A percentile compares a stretch with the other conserved stretches of the same genome.
These are phyloP conservation scores for Zaprionus nigranus DNA, from an alignment of 1,140 invertebrate species.

Conservation along the genomic window DNA sequence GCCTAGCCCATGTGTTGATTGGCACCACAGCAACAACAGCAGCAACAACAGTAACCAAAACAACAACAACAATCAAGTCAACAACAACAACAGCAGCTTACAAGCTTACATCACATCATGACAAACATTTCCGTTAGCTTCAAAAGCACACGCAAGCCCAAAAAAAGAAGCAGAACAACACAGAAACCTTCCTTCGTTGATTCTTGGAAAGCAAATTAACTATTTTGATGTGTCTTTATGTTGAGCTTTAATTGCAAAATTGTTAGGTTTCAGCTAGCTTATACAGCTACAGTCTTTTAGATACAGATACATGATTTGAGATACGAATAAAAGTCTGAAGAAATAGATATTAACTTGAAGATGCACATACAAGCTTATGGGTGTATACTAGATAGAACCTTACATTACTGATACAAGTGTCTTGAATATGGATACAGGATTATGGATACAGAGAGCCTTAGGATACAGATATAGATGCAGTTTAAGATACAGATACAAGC, in stretches of 20 bases:
- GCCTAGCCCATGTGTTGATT: conserved; percentile 36
- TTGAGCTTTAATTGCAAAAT: conserved; percentile 5
- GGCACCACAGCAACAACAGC: conserved; percentile 16
- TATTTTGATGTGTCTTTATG: conserved; percentile 3
- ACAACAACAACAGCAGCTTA: conserved; percentile 9
- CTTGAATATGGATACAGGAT: no score
- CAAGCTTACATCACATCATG: conserved; percentile 43
- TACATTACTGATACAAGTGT: background rate
- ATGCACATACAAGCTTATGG: background rate
- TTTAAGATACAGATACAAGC: background rate
- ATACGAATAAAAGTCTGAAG: background rate
- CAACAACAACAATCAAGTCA: conserved; percentile 20
- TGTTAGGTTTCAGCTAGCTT: background rate
- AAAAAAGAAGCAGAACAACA: conserved; percentile 22
- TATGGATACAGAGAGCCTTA: background rate
- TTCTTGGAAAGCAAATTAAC: conserved; percentile 47
- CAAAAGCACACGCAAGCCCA: conserved; percentile 33
- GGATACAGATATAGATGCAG: no score
- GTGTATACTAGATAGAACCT: no score
- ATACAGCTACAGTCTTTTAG: background rate
- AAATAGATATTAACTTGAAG: background rate
- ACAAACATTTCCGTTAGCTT: conserved; percentile 50
- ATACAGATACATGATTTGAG: background rate
- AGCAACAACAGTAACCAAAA: conserved; percentile 1
- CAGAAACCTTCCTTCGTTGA: background rate